Base-by-base conservation (phyloP, 2,113 vertebrate species). In the Bujurquina vittata region DNA sequence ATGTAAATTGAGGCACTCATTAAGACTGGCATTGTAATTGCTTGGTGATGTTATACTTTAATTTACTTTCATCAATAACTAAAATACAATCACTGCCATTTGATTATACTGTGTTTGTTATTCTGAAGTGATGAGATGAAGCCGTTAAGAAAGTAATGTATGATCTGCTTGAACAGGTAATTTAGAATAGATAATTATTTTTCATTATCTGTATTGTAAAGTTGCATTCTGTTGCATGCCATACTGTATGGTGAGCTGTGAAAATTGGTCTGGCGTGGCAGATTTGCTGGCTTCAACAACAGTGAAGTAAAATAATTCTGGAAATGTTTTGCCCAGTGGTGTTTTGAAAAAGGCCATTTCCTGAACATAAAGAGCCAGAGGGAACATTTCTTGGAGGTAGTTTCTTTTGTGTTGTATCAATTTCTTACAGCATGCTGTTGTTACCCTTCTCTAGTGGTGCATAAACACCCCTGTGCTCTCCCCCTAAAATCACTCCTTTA, bases 41-140 rank as follows among this genome's bases (percentile, higher is more conserved):
- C 91, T 90, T 79, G 76, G 79, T 90, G 77, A 90, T 80, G 85
- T 93, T 94, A 84, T 75, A 89, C 78, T 91, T 89, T 91, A 89
- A 94, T 93, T 94, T 92, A 89, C 61, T 83, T 81, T 91, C 86
- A 88, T 92, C 88, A 91, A 93, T 95, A 92, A 93, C 92, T 93
- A 93, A 90, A 91, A 91, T 84, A 88, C 86, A 92, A 93, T 92
- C 87, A 93, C 77, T 79, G 82, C 54, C 3, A 40, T 90, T 92
- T 93, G 91, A 94, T 94, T 93, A 91, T 84, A 88, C 29, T 52
- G 79, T 76, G 57, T 86, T 93, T 18, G 37, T 93, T 93, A 92
- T 84, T 87, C 81, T 88, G 73, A 81, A 91, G 85, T 89, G 90
- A 94, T 90, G 84, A 84, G 92, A 89, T 46, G 58, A 75, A 57